Evolutionary conservation across 2,797 vertebrate genomes (phyloP).

Genomic region (Paguma larvata): DNA sequence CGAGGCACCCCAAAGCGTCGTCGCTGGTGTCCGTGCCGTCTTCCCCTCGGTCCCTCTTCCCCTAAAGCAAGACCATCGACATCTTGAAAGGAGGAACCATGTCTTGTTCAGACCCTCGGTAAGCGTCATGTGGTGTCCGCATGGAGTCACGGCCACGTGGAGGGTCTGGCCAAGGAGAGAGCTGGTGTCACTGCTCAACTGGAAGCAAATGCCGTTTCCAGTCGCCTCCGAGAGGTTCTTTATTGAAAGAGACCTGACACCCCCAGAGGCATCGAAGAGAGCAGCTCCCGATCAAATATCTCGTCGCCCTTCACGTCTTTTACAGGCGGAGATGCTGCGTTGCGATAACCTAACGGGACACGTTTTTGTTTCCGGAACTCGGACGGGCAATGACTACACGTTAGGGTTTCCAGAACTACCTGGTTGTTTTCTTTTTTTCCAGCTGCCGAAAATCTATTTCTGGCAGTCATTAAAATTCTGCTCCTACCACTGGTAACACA

Average conservation of each 20-base stretch:
- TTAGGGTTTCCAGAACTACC: conserved; percentile 66
- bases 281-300: neutral
- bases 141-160: neutral
- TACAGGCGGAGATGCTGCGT: neutral
- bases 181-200: neutral
- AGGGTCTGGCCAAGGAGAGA: neutral
- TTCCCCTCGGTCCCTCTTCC: neutral
- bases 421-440: neutral
- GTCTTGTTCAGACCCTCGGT: neutral
- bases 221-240: conserved; percentile 53
- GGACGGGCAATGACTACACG: neutral
- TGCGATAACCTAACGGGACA: neutral
- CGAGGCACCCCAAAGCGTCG: rapidly evolving
- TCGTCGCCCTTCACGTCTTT: neutral
- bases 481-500: conserved; percentile 86
- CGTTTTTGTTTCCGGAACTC: neutral
- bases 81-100: neutral
- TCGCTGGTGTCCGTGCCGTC: rapidly evolving
- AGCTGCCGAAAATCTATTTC: conserved; percentile 84
- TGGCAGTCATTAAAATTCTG: conserved; percentile 85
- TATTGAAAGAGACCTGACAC: conserved; percentile 65
- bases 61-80: rapidly evolving
- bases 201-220: neutral
- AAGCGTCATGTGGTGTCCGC: rapidly evolving
- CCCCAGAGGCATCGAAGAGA: conserved; percentile 69